These are phyloP conservation scores for Monodelphis domestica DNA, from an alignment of 2,797 vertebrate species.

Conservation along the genomic window DNA sequence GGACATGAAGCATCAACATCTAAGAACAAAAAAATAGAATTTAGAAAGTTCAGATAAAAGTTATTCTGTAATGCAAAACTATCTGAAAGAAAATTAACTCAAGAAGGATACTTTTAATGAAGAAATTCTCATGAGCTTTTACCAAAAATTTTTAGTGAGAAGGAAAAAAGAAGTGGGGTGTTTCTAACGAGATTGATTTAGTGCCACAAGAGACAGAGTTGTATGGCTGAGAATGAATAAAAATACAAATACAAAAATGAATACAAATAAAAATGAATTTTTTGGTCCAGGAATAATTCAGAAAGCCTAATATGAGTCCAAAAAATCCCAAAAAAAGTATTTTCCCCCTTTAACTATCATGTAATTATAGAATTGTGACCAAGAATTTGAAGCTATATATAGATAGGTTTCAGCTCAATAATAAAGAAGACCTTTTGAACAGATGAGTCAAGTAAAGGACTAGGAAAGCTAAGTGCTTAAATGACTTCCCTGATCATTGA, in stretches of 20 bases:
- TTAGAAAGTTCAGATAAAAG: not conserved
- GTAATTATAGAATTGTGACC: not conserved
- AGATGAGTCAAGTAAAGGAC: not conserved
- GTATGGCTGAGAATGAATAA: not conserved
- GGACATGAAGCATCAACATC: not conserved
- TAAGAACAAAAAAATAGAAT: not conserved
- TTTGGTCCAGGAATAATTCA: not conserved
- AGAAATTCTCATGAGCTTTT: not conserved
- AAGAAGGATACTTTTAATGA: not conserved
- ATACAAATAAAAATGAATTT: not conserved
- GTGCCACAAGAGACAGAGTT: not conserved
- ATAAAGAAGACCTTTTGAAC: not conserved
- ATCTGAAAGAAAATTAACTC: not conserved
- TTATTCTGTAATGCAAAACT: not conserved
- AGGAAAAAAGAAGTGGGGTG: not conserved
- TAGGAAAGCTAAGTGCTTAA: not conserved
- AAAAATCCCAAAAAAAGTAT: not conserved
- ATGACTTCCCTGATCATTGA: not conserved
- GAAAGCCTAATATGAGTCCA: not conserved
- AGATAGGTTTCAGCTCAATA: not conserved
- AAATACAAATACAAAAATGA: too few relatives aligned
- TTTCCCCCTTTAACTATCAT: not conserved
- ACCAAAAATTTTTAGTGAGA: not conserved
- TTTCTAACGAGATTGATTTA: not conserved
- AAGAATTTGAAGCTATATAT: not conserved